Evolutionary conservation across 1,140 invertebrate genomes (phyloP).

Genomic region (Tetramorium alpestre): DNA sequence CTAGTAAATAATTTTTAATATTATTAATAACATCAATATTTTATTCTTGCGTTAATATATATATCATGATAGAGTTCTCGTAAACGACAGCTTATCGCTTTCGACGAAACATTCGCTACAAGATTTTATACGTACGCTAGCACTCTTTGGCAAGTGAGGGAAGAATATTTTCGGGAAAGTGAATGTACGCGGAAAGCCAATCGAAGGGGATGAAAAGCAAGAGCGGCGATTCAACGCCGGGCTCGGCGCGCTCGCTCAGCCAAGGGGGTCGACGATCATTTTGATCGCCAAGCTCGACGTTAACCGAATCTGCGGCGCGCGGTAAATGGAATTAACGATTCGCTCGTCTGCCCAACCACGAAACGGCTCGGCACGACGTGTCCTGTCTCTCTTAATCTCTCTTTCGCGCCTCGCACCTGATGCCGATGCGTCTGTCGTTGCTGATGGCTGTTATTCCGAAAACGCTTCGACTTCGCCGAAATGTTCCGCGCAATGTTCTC

Average conservation of each 20-base stretch:
- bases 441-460: slow-evolving; percentile 6
- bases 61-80: background rate
- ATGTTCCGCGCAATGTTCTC: background rate
- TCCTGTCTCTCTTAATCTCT: slow-evolving; percentile 65
- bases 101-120: background rate
- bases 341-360: slow-evolving; percentile 70
- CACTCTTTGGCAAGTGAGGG: background rate
- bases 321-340: slow-evolving; percentile 83
- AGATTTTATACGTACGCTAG: background rate
- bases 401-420: background rate
- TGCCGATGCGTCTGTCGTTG: slow-evolving; percentile 8
- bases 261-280: slow-evolving; percentile 77
- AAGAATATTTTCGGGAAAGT: slow-evolving; percentile 21
- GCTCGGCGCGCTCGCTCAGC: slow-evolving; percentile 13
- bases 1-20: background rate
- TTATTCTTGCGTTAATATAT: background rate
- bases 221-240: slow-evolving; percentile 22
- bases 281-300: slow-evolving; percentile 80
- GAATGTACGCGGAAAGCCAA: slow-evolving; percentile 13
- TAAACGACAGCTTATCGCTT: background rate
- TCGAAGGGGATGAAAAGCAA: slow-evolving; percentile 43
- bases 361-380: slow-evolving; percentile 53
- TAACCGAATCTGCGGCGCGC: slow-evolving; percentile 82
- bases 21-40: background rate
- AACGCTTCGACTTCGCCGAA: background rate